A percentile compares a stretch with the other conserved stretches of the same genome.
phyloP scores from a whole-genome alignment of 2,888 invertebrate species.

The Acanthoscelides obtectus region DNA sequence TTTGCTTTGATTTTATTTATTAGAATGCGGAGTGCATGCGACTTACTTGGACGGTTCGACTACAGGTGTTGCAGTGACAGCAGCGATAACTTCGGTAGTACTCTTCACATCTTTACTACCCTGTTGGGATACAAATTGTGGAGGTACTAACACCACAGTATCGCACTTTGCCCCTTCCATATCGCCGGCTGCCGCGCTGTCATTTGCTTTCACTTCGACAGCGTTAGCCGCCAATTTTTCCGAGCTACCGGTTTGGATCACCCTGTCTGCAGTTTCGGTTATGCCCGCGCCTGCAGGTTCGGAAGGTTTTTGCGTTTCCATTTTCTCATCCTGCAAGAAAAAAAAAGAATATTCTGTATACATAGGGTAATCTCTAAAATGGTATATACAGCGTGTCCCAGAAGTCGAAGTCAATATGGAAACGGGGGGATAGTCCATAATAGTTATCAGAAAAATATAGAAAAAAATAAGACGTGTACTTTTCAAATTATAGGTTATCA shows the following conservation, averaged over 20 bases:
- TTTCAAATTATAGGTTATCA: no score
- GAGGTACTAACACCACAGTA: background rate
- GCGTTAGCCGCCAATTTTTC: background rate
- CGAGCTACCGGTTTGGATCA: background rate
- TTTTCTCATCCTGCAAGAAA: background rate
- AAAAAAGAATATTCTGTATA: no score
- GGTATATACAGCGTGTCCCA: no score
- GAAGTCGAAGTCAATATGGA: no score
- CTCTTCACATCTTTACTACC: slow-evolving; percentile 9
- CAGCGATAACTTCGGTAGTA: slow-evolving; percentile 19
- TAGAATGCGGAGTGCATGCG: no score
- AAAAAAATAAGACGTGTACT: no score
- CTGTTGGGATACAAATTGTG: background rate
- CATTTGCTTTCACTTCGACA: slow-evolving; percentile 24
- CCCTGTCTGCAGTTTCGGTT: background rate
- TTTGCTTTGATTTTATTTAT: no score
- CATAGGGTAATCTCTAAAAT: no score
- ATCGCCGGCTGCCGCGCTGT: slow-evolving; percentile 31
- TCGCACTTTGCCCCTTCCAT: slow-evolving; percentile 9
- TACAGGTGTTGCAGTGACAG: background rate
- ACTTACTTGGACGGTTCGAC: slow-evolving; percentile 36
- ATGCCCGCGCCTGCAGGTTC: background rate
- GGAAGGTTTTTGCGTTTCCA: background rate
- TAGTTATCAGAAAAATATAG: no score
- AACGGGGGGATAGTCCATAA: no score